Percentiles rank a stretch among this genome's conserved stretches.
phyloP scores from a whole-genome alignment of 23 tunicate species.

The Styela plicata region DNA sequence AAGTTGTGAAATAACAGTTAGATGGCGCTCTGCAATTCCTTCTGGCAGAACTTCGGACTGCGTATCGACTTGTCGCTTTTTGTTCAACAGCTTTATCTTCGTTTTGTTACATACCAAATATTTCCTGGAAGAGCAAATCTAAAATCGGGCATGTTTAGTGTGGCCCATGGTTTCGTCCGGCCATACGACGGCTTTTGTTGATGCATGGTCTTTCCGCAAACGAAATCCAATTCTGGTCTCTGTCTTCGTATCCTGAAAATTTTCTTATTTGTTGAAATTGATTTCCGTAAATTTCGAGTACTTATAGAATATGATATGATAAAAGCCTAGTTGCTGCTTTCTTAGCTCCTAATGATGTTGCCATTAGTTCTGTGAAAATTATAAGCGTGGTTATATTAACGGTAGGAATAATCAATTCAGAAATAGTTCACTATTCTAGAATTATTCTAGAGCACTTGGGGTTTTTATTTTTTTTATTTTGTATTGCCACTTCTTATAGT shows the following conservation, averaged over 20 bases:
- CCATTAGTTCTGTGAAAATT: slow-evolving; percentile 27
- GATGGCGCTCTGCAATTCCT: slow-evolving; percentile 42
- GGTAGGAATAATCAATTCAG: no score
- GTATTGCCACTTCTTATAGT: no score
- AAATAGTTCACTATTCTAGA: no score
- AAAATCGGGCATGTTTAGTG: slow-evolving; percentile 52
- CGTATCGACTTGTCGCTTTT: no score
- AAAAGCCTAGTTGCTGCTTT: slow-evolving; percentile 13
- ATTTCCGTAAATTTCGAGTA: background rate
- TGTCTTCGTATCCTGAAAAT: slow-evolving; percentile 5
- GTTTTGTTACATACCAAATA: background rate
- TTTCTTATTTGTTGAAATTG: slow-evolving; percentile 7
- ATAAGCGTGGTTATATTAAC: no score
- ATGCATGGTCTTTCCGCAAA: background rate
- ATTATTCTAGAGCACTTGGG: no score
- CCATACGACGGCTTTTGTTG: slow-evolving; percentile 17
- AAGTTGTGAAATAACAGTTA: slow-evolving; percentile 57
- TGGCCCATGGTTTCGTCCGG: slow-evolving; percentile 87
- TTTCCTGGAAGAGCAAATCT: slow-evolving; percentile 83
- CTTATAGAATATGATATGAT: slow-evolving; percentile 6
- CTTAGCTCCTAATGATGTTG: background rate
- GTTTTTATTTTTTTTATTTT: no score
- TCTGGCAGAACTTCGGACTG: slow-evolving; percentile 24
- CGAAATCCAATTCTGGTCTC: background rate
- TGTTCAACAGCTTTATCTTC: background rate